Conservation (phyloP, 2,113 vertebrate genomes). For the Meleagris gallopavo region DNA sequence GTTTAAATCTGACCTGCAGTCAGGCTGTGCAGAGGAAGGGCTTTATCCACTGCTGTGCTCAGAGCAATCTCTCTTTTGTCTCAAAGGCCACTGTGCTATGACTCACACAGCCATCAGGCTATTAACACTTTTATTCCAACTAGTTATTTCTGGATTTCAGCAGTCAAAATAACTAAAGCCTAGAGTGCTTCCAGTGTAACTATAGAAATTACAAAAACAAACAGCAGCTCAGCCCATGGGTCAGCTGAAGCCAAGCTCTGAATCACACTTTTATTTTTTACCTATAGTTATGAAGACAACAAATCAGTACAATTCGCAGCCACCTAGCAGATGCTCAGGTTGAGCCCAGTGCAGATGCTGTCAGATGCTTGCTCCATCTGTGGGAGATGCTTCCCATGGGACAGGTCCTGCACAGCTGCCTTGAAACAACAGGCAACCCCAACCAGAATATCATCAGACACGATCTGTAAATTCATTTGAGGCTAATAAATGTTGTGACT, state of each 20-base stretch:
- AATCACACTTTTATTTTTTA: conserved; percentile 63
- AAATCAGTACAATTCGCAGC: neutral
- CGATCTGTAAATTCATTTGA: neutral
- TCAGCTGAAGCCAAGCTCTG: conserved; percentile 56
- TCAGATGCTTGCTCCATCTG: neutral
- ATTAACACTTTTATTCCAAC: conserved; percentile 74
- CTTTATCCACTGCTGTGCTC: neutral
- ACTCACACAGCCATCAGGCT: conserved; percentile 63
- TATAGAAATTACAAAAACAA: conserved; percentile 76
- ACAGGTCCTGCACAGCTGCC: neutral
- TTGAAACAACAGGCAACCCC: neutral
- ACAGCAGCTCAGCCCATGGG: conserved; percentile 28
- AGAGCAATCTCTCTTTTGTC: conserved; percentile 59
- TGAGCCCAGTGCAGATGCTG: neutral
- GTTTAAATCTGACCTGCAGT: neutral
- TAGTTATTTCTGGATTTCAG: conserved; percentile 67
- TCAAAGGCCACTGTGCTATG: conserved; percentile 57
- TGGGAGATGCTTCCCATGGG: accelerated
- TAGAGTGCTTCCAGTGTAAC: conserved; percentile 65
- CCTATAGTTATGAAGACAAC: conserved; percentile 15
- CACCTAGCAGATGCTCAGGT: neutral
- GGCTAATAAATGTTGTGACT: neutral
- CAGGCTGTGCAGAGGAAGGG: conserved; percentile 37
- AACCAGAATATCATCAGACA: neutral
- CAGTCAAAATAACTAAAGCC: conserved; percentile 46